Percentiles rank a stretch among this genome's conserved stretches.
phyloP scores from a whole-genome alignment of 37 sponge, comb jelly and placozoan genomes.

The Agelas oroides region DNA sequence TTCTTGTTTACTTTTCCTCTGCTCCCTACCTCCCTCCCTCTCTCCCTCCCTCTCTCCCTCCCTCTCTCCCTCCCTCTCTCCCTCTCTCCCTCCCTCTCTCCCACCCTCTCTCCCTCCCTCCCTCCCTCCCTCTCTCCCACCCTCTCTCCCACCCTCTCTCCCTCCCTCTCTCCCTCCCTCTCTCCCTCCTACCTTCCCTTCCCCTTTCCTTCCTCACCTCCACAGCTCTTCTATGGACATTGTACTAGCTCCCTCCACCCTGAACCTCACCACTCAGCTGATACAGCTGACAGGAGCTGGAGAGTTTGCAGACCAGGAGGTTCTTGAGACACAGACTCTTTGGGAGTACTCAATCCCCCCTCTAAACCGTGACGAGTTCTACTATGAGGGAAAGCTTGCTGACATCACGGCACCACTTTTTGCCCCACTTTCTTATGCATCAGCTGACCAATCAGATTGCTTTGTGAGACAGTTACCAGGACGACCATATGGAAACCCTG shows the following conservation, averaged over 20 bases:
- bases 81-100: background rate
- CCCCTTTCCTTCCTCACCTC: background rate
- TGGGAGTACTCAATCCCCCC: constrained; percentile 77
- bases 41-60: background rate
- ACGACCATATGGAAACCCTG: constrained; percentile 53
- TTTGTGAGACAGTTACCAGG: constrained; percentile 68
- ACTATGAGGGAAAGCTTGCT: constrained; percentile 31
- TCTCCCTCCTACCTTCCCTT: background rate
- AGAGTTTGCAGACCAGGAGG: constrained; percentile 36
- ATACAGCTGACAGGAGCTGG: constrained; percentile 61
- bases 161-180: too few relatives aligned
- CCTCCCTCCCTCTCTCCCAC: too few relatives aligned
- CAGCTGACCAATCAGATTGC: constrained; percentile 35
- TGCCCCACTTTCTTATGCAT: constrained; percentile 11
- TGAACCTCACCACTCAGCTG: constrained; percentile 66
- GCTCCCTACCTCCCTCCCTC: background rate
- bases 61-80: background rate
- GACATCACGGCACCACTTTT: constrained; percentile 64
- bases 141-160: too few relatives aligned
- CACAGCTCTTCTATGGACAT: constrained; percentile 77
- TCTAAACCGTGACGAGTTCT: constrained; percentile 64
- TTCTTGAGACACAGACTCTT: constrained; percentile 43
- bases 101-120: background rate
- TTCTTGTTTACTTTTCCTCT: too few relatives aligned
- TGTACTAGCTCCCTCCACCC: constrained; percentile 42